Conservation (phyloP, 2,888 invertebrate genomes). For the Euclidia mi region DNA sequence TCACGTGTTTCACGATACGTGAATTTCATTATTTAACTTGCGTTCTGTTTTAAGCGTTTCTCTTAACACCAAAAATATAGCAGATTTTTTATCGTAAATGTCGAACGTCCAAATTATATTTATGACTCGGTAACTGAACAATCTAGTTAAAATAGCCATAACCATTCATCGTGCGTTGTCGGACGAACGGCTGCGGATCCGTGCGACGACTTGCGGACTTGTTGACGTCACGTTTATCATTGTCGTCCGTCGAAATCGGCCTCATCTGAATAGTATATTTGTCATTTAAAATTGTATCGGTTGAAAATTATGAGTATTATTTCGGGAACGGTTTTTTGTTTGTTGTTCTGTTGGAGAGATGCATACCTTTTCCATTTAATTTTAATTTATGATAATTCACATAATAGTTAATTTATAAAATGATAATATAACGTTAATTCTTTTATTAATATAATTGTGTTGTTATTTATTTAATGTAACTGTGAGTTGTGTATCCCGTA, state of each 20-base stretch:
- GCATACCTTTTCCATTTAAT: no score
- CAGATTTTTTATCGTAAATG: not conserved
- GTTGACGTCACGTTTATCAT: conserved; percentile 51
- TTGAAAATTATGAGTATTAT: conserved; percentile 22
- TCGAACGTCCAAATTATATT: conserved; percentile 1
- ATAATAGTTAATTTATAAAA: no score
- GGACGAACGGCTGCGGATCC: conserved; percentile 41
- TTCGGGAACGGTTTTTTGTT: conserved; percentile 1
- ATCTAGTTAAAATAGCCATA: conserved; percentile 31
- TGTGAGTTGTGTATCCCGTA: no score
- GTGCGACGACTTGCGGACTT: conserved; percentile 40
- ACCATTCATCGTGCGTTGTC: conserved; percentile 40
- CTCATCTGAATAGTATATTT: conserved; percentile 48
- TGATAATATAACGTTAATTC: no score
- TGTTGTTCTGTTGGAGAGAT: no score
- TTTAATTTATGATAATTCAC: no score
- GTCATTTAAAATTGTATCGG: conserved; percentile 34
- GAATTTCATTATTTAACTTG: no score
- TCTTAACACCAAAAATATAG: no score
- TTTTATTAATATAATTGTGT: no score
- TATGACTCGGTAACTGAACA: conserved; percentile 20
- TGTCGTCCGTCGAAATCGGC: conserved; percentile 31
- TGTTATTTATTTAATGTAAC: no score
- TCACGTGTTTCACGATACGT: no score
- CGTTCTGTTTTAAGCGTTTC: no score